These are phyloP conservation scores for Xyrichtys novacula DNA, from an alignment of 2,797 vertebrate genomes.

Conservation along the genomic window DNA sequence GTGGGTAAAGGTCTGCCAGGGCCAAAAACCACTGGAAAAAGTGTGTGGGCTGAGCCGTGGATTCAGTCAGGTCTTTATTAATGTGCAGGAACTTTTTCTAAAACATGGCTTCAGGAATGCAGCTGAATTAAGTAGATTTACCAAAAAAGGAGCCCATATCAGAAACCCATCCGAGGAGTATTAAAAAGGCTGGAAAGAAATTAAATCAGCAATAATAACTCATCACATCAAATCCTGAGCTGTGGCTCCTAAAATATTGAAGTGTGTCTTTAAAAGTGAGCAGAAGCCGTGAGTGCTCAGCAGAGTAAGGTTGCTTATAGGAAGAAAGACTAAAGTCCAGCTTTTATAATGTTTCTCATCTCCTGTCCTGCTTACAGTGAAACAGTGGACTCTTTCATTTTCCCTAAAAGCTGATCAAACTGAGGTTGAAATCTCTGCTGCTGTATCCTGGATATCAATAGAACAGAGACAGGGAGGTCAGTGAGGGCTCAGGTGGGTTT, in stretches of 20 bases:
- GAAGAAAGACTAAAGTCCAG: conserved; percentile 72
- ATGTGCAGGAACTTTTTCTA: conserved; percentile 66
- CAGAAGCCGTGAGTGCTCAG: conserved; percentile 6
- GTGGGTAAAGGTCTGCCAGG: conserved; percentile 76
- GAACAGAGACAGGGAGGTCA: no score
- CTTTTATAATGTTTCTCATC: conserved; percentile 80
- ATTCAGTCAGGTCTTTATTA: conserved; percentile 78
- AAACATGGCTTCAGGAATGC: conserved; percentile 78
- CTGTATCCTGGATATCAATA: no score
- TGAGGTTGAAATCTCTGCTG: no score
- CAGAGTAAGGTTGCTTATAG: conserved; percentile 43
- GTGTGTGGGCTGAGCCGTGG: conserved; percentile 76
- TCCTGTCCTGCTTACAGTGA: conserved; percentile 3
- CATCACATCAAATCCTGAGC: conserved; percentile 37
- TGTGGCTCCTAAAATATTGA: conserved; percentile 40
- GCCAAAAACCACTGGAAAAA: conserved; percentile 83
- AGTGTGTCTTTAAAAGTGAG: conserved; percentile 31
- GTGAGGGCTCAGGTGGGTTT: no score
- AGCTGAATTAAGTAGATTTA: conserved; percentile 65
- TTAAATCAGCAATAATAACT: conserved; percentile 65
- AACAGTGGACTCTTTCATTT: no score
- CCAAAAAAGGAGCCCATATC: conserved; percentile 60
- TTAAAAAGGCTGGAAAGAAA: conserved; percentile 61
- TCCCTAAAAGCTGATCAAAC: no score
- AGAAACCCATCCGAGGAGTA: conserved; percentile 46